Conservation (phyloP, 1,140 invertebrate genomes). For the Neuroterus valhalla region DNA sequence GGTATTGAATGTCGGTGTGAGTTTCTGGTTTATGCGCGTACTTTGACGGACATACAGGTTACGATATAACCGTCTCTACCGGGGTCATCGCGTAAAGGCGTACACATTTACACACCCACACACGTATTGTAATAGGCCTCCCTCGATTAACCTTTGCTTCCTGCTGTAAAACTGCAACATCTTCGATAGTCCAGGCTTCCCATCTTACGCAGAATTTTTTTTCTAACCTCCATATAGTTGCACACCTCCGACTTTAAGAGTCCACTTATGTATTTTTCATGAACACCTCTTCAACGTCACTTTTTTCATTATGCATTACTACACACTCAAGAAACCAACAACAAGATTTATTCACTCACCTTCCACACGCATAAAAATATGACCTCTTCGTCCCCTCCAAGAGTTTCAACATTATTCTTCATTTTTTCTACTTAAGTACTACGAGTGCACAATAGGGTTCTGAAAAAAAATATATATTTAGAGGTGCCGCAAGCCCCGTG, state of each 20-base stretch:
- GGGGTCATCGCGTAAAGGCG: neutral
- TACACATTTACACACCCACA: slow-evolving; percentile 13
- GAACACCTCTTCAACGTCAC: neutral
- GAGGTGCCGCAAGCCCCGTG: too few species aligned
- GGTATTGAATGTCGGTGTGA: neutral
- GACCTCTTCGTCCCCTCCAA: too few species aligned
- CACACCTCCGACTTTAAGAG: too few species aligned
- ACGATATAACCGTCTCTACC: slow-evolving; percentile 13
- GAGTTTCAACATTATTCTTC: too few species aligned
- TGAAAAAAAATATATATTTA: too few species aligned
- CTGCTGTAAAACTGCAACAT: slow-evolving; percentile 9
- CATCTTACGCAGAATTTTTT: slow-evolving; percentile 10
- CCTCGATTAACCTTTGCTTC: slow-evolving; percentile 24
- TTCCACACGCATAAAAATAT: too few species aligned
- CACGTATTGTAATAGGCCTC: slow-evolving; percentile 16
- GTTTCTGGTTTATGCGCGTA: slow-evolving; percentile 10
- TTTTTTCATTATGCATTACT: neutral
- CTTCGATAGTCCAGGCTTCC: neutral
- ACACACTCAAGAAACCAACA: neutral
- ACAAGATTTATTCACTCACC: neutral
- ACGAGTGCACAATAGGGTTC: too few species aligned
- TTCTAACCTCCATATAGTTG: too few species aligned
- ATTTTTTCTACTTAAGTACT: too few species aligned
- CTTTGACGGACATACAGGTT: slow-evolving; percentile 9
- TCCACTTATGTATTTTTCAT: too few species aligned